phyloP scores from a whole-genome alignment of 1,140 invertebrate genomes.

The Riptortus pedestris region DNA sequence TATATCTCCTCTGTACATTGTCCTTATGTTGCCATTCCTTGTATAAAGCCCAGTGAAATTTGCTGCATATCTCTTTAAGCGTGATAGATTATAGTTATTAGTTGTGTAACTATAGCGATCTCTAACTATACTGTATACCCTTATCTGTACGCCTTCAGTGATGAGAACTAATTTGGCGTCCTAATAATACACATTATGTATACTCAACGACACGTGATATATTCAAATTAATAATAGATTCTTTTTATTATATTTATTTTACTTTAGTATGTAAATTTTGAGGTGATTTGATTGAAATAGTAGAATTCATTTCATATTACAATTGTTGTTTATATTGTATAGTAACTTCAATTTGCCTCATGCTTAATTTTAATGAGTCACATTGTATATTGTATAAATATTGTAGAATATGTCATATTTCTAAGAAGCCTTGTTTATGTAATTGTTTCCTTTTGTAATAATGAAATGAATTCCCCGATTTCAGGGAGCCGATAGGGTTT shows the following conservation, averaged over 20 bases:
- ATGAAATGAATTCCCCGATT: constrained; percentile 14
- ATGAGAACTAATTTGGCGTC: constrained; percentile 21
- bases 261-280: constrained; percentile 11
- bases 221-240: constrained; percentile 25
- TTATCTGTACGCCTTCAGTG: constrained; percentile 20
- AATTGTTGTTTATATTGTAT: constrained; percentile 13
- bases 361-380: not conserved
- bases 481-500: constrained; percentile 4
- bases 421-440: constrained; percentile 14
- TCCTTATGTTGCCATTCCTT: constrained; percentile 30
- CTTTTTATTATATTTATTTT: constrained; percentile 28
- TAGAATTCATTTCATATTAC: constrained; percentile 10
- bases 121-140: constrained; percentile 28
- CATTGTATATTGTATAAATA: constrained; percentile 18
- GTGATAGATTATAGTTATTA: constrained; percentile 26
- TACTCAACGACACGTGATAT: constrained; percentile 29
- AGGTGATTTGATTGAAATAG: not conserved
- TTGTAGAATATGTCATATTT: constrained; percentile 15
- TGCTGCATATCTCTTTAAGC: constrained; percentile 29
- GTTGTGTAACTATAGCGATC: constrained; percentile 28
- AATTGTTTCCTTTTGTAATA: constrained; percentile 16
- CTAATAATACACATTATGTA: constrained; percentile 28
- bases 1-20: constrained; percentile 17
- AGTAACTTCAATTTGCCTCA: not conserved
- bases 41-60: constrained; percentile 29